Percentiles rank a stretch among this genome's conserved stretches.
phyloP scores from a whole-genome alignment of 2,113 vertebrate species.

The Proteles cristata region DNA sequence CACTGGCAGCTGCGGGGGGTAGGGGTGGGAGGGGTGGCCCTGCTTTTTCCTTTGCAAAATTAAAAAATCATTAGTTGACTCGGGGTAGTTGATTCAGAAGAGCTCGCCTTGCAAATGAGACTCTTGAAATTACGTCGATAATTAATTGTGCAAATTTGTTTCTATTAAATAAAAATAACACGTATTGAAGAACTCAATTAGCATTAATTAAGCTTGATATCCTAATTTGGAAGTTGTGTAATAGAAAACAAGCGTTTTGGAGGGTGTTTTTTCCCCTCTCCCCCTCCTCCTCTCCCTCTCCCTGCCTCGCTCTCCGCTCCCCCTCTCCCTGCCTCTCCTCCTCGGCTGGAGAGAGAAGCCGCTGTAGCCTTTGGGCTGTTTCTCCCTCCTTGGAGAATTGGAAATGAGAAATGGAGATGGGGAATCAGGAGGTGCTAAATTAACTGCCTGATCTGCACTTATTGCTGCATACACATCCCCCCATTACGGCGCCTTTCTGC shows the following conservation, averaged over 20 bases:
- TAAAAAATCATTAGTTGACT: constrained; percentile 88
- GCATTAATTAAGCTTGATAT: constrained; percentile 99
- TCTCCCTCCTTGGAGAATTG: constrained; percentile 97
- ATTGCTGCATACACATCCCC: constrained; percentile 98
- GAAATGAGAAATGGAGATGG: constrained; percentile 99
- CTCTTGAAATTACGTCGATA: constrained; percentile 98
- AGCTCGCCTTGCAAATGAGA: constrained; percentile 94
- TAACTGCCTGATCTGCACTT: constrained; percentile 99
- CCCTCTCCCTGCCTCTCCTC: constrained; percentile 75
- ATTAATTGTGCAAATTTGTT: constrained; percentile 99
- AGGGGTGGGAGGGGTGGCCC: not conserved
- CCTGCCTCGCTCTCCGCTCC: constrained; percentile 62
- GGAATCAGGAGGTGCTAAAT: constrained; percentile 99
- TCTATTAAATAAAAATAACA: constrained; percentile 99
- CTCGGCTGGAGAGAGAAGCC: constrained; percentile 94
- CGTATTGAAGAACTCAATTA: constrained; percentile 99
- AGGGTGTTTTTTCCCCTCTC: constrained; percentile 85
- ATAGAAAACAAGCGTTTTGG: constrained; percentile 98
- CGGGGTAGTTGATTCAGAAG: constrained; percentile 87
- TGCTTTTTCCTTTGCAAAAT: constrained; percentile 67
- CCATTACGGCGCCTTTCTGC: constrained; percentile 98
- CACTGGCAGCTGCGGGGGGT: not conserved
- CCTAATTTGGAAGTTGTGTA: constrained; percentile 99
- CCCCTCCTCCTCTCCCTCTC: constrained; percentile 36
- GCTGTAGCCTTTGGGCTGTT: constrained; percentile 96